These are phyloP conservation scores for Oenanthe oenanthe DNA, from an alignment of 2,113 vertebrate genomes.

Conservation along the genomic window DNA sequence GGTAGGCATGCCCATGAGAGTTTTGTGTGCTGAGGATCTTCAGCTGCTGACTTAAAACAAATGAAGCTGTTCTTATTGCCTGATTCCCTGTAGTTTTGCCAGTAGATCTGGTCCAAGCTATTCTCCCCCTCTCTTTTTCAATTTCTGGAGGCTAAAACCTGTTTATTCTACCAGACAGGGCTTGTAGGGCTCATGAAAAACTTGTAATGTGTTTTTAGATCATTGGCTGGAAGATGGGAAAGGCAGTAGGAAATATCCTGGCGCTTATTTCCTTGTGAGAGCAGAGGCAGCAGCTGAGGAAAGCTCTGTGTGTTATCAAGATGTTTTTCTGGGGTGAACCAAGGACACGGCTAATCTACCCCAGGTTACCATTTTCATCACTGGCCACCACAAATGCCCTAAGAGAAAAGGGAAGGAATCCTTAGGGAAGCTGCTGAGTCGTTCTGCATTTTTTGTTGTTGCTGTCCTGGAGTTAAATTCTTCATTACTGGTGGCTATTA, in stretches of 20 bases:
- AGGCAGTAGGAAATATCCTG: neutral
- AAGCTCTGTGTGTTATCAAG: neutral
- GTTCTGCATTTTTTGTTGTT: neutral
- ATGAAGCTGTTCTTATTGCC: neutral
- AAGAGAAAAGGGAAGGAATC: neutral
- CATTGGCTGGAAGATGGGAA: neutral
- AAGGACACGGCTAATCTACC: rapidly evolving
- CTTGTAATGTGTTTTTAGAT: neutral
- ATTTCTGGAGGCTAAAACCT: neutral
- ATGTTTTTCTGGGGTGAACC: neutral
- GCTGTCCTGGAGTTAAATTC: neutral
- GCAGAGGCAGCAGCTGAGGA: neutral
- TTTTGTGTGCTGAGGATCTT: neutral
- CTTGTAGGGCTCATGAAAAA: neutral
- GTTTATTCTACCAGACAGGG: neutral
- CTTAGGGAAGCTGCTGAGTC: neutral
- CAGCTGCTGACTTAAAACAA: neutral
- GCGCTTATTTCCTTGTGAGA: neutral
- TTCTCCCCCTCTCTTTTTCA: neutral
- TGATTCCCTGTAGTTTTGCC: neutral
- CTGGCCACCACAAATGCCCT: neutral
- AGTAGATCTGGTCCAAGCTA: neutral
- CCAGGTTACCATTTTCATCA: neutral
- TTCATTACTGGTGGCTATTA: neutral
- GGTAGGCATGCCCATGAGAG: rapidly evolving